Base-by-base conservation (phyloP, 37 sponge, comb jelly and placozoan species). In the Petrosia ficiformis region DNA sequence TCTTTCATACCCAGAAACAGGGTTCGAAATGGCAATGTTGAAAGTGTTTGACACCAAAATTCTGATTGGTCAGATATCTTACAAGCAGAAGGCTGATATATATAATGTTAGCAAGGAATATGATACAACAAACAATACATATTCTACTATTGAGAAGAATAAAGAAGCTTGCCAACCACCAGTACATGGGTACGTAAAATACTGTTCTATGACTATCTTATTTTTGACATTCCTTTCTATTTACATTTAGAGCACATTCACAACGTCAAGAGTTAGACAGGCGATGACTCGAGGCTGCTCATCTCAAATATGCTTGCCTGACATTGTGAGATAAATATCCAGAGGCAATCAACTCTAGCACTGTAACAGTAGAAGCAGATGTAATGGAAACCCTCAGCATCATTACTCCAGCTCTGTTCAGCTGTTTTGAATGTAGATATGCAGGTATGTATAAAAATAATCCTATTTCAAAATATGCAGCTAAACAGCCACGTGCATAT, bases 41-140 rank as follows among this genome's bases (percentile, higher is more conserved):
- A 39, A 67, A 3, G 22, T 5, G 1, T 42, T 67, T 21, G 69
- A 77, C 42, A 28, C 68, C 25, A 68, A 77, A 16, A 29, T 77
- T 16, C 52, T 77, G 3, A 41, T 77, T 66, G 78, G 78, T 1
- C 69, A 77, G 6, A 1, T 76, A 1, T 57, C 60, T 38, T 77
- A 77, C 68, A 65, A 65, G 30, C 78, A 77, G 48, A 38, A 38
- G 35, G 68, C 78, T 11, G 78, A 77, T 8, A 65, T 77, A 1
- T 66, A 76, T 43, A 76, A 76, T 10, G 4, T 14, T 61, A 14
- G 8, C 11, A 11, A 68, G 6, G 70, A 38, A 32, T 68, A 68
- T 68, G 70, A 68, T 32, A 28, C 70, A 2, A 28, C 70, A 14
- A 68, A 68, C 24, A 68, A 68, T 34, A 8, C 22, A 8, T 30